Conservation (phyloP, 2,113 vertebrate species). For the Grammomys dolichurus region DNA sequence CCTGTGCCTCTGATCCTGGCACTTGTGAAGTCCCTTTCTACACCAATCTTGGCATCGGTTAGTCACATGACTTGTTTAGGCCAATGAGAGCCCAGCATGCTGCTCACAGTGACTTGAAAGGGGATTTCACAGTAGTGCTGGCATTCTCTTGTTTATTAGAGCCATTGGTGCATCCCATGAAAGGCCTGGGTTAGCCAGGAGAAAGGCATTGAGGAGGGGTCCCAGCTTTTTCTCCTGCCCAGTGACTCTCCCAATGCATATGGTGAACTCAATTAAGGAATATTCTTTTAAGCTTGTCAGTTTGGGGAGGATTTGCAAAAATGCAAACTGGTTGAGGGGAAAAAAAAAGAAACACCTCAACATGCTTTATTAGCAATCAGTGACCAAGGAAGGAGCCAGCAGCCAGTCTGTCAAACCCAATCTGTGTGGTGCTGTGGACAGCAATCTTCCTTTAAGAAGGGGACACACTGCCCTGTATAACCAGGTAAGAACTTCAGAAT, state of each 20-base stretch:
- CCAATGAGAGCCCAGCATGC: neutral
- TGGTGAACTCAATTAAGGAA: neutral
- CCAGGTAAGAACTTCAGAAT: neutral
- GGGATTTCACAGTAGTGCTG: neutral
- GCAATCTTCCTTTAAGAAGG: neutral
- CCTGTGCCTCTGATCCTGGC: neutral
- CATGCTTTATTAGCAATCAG: neutral
- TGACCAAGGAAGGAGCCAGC: neutral
- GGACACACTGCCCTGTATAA: neutral
- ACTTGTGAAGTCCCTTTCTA: neutral
- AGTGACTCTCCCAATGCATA: neutral
- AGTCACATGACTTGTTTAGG: neutral
- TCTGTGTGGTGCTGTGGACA: neutral
- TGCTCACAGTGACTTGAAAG: neutral
- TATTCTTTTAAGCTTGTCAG: neutral
- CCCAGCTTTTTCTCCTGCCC: neutral
- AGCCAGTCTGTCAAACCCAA: neutral
- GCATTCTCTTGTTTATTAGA: neutral
- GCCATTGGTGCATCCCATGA: neutral
- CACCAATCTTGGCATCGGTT: neutral
- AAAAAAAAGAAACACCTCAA: neutral
- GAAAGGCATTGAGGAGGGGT: neutral
- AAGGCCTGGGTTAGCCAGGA: neutral
- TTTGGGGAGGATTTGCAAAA: neutral
- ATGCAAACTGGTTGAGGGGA: neutral